These are phyloP conservation scores for Aleiodes leptofemur DNA, from an alignment of 2,888 invertebrate genomes.

Conservation along the genomic window DNA sequence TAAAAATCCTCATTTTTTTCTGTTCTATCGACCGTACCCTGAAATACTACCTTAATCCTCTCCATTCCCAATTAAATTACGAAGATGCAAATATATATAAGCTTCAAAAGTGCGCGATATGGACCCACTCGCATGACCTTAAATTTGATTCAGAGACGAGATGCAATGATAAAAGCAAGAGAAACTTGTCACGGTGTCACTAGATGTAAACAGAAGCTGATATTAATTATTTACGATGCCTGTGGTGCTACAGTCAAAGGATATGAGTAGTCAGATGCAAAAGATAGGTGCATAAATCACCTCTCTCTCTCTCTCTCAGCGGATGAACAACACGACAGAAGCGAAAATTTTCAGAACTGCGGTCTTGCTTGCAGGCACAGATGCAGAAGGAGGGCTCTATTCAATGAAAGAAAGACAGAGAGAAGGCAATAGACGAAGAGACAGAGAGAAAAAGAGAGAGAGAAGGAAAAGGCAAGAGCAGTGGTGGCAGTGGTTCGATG, in stretches of 20 bases:
- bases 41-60: no score
- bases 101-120: no score
- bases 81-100: no score
- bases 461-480: constrained; percentile 22
- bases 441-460: constrained; percentile 27
- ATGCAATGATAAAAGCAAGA: not conserved
- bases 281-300: constrained; percentile 19
- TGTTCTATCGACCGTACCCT: no score
- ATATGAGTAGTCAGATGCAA: constrained; percentile 41
- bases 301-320: constrained; percentile 11
- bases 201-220: constrained; percentile 65
- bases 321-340: constrained; percentile 15
- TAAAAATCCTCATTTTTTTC: no score
- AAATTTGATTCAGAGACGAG: not conserved
- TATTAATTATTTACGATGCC: constrained; percentile 70
- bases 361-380: constrained; percentile 14
- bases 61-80: no score
- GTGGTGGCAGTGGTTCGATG: constrained; percentile 53
- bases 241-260: constrained; percentile 53
- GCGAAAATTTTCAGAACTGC: constrained; percentile 1
- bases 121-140: not conserved
- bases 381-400: not conserved
- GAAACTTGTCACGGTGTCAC: not conserved
- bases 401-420: constrained; percentile 11
- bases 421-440: constrained; percentile 13